Evolutionary conservation across 2,888 invertebrate genomes (phyloP), one percentile per base, ranked within the genome.

Genomic region (Omphaloscelis lunosa): DNA sequence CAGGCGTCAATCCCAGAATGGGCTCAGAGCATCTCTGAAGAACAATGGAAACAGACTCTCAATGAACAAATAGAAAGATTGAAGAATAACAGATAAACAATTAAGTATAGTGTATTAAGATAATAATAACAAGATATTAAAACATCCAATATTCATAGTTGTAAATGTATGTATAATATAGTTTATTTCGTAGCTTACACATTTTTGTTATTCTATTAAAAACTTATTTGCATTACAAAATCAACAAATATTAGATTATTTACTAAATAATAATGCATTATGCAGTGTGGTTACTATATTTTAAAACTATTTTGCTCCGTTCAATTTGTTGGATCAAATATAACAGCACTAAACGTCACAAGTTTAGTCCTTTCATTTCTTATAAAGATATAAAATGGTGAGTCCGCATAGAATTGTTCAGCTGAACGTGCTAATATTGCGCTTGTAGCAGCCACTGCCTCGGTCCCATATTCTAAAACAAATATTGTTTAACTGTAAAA

Each of bases 381-480:
- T 82, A 98, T 98, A 90, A 98, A 98, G 91, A 98, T 98, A 77
- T 98, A 95, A 93, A 98, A 98, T 0, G 98, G 98, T 51, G 97
- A 97, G 89, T 98, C 97, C 0, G 97, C 97, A 79, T 97, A 96
- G 81, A 97, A 96, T 56, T 84, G 86, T 39, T 95, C 87, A 0
- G 97, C 95, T 41, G 97, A 95, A 62, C 97, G 96, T 5, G 97
- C 96, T 72, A 98, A 90, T 59, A 97, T 90, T 0, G 97, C 97
- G 2, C 96, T 95, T 0, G 98, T 98, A 0, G 97, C 97, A 0
- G 98, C 98, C 0, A 98, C 97, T 0, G 98, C 98, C 90, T 97
- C 98, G 0, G 98, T 98, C 0, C 98, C 98, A 39, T 95, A 97
- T 92, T 98, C 98, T 93, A 95, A 75, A 91, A 92, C 62, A 78